These are phyloP conservation scores for Enoplolaimus lenunculus DNA, from an alignment of 2,888 invertebrate species.

Conservation along the genomic window DNA sequence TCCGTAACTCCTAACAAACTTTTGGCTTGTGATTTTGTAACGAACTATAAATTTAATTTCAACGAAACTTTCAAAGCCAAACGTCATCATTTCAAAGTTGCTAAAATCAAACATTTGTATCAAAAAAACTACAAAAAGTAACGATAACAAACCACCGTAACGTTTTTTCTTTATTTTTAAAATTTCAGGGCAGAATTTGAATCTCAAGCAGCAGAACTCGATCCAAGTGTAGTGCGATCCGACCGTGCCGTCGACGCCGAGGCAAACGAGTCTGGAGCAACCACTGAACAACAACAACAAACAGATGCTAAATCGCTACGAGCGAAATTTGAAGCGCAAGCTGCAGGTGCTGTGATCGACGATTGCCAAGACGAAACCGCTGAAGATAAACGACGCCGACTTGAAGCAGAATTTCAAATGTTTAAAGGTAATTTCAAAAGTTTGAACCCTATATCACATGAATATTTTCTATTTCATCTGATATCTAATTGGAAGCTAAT, in stretches of 20 bases:
- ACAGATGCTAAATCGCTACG: conserved; percentile 36
- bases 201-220: conserved; percentile 17
- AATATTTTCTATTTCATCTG: no score
- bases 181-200: conserved; percentile 21
- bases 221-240: conserved; percentile 12
- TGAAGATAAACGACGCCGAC: conserved; percentile 40
- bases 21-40: no score
- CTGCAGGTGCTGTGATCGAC: conserved; percentile 37
- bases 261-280: background rate
- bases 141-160: no score
- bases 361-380: conserved; percentile 32
- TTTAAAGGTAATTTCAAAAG: conserved; percentile 37
- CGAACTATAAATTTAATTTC: no score
- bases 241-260: background rate
- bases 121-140: no score
- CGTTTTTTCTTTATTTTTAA: no score
- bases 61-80: no score
- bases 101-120: no score
- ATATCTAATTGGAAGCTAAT: no score
- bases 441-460: no score
- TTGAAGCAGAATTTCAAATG: conserved; percentile 40
- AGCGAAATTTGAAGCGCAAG: conserved; percentile 39
- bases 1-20: no score
- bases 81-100: no score
- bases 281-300: background rate